These are phyloP conservation scores for Yponomeuta sedellus DNA, from an alignment of 2,888 invertebrate genomes.

Conservation along the genomic window DNA sequence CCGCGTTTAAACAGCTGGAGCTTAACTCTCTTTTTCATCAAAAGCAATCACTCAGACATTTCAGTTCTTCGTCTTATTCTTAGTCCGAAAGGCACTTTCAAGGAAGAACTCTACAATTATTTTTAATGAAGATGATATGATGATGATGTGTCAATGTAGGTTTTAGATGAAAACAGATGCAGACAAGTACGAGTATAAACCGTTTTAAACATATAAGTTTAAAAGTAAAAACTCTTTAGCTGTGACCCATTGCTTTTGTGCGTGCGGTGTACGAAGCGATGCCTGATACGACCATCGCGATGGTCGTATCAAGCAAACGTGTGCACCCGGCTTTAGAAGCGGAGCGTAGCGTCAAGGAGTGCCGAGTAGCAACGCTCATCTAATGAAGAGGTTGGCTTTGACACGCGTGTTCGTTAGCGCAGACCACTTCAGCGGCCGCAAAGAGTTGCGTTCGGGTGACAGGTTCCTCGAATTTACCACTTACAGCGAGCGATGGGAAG, in stretches of 20 bases:
- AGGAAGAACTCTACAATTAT: too few relatives aligned
- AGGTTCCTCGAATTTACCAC: conserved; percentile 71
- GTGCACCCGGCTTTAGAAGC: neutral
- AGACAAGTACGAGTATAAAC: too few relatives aligned
- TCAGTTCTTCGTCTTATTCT: too few relatives aligned
- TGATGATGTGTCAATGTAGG: too few relatives aligned
- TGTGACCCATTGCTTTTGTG: too few relatives aligned
- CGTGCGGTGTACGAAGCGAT: too few relatives aligned
- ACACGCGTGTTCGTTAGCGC: conserved; percentile 74
- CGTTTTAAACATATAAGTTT: neutral
- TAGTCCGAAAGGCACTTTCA: too few relatives aligned
- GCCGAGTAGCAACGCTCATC: conserved; percentile 58
- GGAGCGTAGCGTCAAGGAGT: conserved; percentile 29
- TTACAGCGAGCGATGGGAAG: conserved; percentile 58
- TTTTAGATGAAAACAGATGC: too few relatives aligned
- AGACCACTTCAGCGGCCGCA: conserved; percentile 64
- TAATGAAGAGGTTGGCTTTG: conserved; percentile 76
- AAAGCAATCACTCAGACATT: too few relatives aligned
- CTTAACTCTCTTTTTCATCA: too few relatives aligned
- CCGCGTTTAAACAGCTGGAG: too few relatives aligned
- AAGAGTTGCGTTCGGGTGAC: conserved; percentile 66
- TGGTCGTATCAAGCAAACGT: conserved; percentile 14
- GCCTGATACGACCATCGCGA: neutral
- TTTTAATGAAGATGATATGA: too few relatives aligned
- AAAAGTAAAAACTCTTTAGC: neutral